A percentile compares a stretch with the other conserved stretches of the same genome.
Conservation (phyloP, 2,113 vertebrate species). For the Oenanthe oenanthe region DNA sequence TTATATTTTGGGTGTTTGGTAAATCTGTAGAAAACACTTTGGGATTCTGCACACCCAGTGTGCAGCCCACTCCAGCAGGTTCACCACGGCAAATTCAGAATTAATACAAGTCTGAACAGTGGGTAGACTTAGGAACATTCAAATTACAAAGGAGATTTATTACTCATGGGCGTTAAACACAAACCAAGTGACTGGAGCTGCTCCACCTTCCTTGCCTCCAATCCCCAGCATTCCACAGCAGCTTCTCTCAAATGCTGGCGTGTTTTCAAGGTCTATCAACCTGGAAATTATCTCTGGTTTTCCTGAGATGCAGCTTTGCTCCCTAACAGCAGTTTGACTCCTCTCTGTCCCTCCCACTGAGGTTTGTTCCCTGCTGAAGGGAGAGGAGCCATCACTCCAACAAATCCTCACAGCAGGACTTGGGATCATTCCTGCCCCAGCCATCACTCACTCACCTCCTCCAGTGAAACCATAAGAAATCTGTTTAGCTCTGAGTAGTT, state of each 20-base stretch:
- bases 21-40: rapidly evolving
- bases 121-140: not conserved
- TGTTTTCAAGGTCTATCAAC: not conserved
- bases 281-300: not conserved
- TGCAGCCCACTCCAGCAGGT: not conserved
- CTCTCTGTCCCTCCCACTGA: not conserved
- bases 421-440: not conserved
- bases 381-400: rapidly evolving
- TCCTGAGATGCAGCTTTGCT: not conserved
- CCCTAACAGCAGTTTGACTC: not conserved
- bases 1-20: not conserved
- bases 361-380: not conserved
- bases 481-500: not conserved
- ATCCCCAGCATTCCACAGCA: not conserved
- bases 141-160: not conserved
- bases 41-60: not conserved
- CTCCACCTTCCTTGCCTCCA: not conserved
- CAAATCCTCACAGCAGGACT: rapidly evolving
- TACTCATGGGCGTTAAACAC: not conserved
- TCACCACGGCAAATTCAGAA: not conserved
- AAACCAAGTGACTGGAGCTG: not conserved
- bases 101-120: not conserved
- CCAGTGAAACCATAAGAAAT: not conserved
- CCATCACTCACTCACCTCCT: not conserved
- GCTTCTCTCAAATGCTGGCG: not conserved